Percentiles rank a stretch among this genome's conserved stretches.
Conservation (phyloP, 2,113 vertebrate genomes). For the Paraplagusia blochii region DNA sequence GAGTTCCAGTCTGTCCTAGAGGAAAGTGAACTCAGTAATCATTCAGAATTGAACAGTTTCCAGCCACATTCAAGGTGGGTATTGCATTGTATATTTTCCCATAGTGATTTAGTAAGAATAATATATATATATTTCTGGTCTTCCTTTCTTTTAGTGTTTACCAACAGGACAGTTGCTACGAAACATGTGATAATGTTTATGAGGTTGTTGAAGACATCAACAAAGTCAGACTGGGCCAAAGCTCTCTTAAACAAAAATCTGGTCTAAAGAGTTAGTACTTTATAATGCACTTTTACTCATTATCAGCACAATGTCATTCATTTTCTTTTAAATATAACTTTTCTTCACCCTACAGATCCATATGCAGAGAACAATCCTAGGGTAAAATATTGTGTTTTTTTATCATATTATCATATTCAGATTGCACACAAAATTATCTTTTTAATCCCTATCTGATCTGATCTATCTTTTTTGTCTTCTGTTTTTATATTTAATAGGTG, state of each 20-base stretch:
- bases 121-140: too few relatives aligned
- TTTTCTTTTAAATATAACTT: background rate
- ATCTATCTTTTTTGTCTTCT: too few relatives aligned
- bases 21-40: slow-evolving; percentile 9
- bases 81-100: background rate
- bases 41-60: slow-evolving; percentile 15
- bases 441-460: too few relatives aligned
- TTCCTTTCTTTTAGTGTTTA: slow-evolving; percentile 25
- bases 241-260: slow-evolving; percentile 55
- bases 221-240: slow-evolving; percentile 47
- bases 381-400: slow-evolving; percentile 50
- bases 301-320: background rate
- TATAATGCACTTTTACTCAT: background rate
- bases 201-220: slow-evolving; percentile 69
- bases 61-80: slow-evolving; percentile 48
- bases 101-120: background rate
- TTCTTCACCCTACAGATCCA: slow-evolving; percentile 61
- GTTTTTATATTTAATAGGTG: slow-evolving; percentile 61
- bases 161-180: slow-evolving; percentile 43
- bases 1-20: slow-evolving; percentile 37
- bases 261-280: slow-evolving; percentile 66
- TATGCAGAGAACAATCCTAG: slow-evolving; percentile 49
- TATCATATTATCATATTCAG: too few relatives aligned
- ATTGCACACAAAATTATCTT: too few relatives aligned
- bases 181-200: slow-evolving; percentile 61